A percentile compares a stretch with the other conserved stretches of the same genome.
Evolutionary conservation across 2,797 vertebrate species (phyloP).

Genomic region (Coregonus suidteri): DNA sequence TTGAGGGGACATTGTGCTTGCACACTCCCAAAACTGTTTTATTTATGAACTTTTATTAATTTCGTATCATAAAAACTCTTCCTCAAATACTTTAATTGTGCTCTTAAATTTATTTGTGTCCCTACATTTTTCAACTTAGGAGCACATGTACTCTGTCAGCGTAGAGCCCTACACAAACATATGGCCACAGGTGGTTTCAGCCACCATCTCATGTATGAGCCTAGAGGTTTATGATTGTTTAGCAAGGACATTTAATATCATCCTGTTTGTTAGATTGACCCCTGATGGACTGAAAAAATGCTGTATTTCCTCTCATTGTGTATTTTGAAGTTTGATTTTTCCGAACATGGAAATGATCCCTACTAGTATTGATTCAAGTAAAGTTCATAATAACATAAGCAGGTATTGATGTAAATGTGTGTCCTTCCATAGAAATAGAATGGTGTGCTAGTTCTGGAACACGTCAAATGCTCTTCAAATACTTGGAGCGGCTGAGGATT

Average conservation of each 20-base stretch:
- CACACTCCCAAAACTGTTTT: too few species aligned
- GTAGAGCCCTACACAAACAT: too few species aligned
- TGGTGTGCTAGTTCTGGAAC: neutral
- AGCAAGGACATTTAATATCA: neutral
- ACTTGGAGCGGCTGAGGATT: neutral
- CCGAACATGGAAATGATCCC: neutral
- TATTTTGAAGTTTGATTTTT: neutral
- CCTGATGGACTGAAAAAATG: neutral
- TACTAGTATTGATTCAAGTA: neutral
- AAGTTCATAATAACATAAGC: neutral
- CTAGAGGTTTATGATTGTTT: neutral
- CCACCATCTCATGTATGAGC: neutral
- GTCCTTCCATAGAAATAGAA: neutral
- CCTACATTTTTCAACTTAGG: too few species aligned
- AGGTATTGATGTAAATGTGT: too few species aligned
- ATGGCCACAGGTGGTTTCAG: neutral
- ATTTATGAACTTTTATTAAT: too few species aligned
- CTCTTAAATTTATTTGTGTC: too few species aligned
- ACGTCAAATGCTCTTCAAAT: neutral
- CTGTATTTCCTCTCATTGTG: neutral
- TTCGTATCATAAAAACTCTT: too few species aligned
- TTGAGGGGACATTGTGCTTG: too few species aligned
- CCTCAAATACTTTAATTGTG: too few species aligned
- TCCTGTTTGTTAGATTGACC: neutral
- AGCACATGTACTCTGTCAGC: too few species aligned